Evolutionary conservation across 2,113 vertebrate species (phyloP).

Genomic region (Caretta caretta): DNA sequence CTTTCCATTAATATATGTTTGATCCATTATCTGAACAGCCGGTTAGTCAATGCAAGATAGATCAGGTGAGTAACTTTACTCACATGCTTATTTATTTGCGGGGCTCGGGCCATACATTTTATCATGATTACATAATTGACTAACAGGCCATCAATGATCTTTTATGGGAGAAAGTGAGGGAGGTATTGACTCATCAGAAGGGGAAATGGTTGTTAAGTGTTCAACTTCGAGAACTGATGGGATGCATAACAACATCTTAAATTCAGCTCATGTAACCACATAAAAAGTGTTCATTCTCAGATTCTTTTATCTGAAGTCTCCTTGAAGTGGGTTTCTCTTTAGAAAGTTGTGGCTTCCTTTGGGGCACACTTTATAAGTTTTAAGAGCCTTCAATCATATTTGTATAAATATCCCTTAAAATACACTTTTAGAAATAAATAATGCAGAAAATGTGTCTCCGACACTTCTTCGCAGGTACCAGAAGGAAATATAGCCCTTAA

Average conservation of each 20-base stretch:
- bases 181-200: slow-evolving; percentile 8
- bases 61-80: rapidly evolving
- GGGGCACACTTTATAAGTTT: slow-evolving; percentile 54
- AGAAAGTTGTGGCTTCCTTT: slow-evolving; percentile 80
- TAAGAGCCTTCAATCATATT: slow-evolving; percentile 1
- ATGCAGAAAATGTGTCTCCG: neutral
- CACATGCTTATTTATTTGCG: neutral
- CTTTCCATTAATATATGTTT: neutral
- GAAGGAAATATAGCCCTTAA: neutral
- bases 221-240: neutral
- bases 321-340: slow-evolving; percentile 84
- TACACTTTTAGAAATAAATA: neutral
- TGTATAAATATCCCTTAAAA: slow-evolving; percentile 37
- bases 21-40: neutral
- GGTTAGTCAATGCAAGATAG: neutral
- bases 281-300: slow-evolving; percentile 46
- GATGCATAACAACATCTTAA: slow-evolving; percentile 35
- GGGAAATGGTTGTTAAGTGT: neutral
- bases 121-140: neutral
- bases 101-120: neutral
- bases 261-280: slow-evolving; percentile 76
- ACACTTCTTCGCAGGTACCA: neutral
- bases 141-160: neutral
- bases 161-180: neutral
- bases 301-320: slow-evolving; percentile 59